Evolutionary conservation across 2,797 vertebrate species (phyloP).

Genomic region (Lemur catta): DNA sequence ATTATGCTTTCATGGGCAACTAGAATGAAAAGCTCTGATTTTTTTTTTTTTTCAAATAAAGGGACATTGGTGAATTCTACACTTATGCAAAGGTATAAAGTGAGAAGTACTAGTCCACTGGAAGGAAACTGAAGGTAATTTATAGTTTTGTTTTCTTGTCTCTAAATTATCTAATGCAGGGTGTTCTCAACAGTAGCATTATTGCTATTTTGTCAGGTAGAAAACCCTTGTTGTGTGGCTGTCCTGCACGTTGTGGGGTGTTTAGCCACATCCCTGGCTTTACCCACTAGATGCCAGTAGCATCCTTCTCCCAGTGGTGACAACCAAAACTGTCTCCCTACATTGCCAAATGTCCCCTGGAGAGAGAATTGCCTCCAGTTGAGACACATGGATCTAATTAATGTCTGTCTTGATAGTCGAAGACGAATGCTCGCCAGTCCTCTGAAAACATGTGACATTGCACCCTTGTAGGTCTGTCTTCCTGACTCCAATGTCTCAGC

Average conservation of each 20-base stretch:
- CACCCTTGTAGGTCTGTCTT: neutral
- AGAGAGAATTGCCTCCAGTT: no score
- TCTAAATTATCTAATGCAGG: neutral
- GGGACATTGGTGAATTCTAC: no score
- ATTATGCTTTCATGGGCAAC: no score
- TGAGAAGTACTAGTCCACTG: neutral
- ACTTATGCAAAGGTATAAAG: neutral
- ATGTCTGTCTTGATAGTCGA: no score
- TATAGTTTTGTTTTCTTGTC: neutral
- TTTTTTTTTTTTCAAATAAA: no score
- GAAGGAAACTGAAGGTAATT: neutral
- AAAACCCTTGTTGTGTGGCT: fast-evolving
- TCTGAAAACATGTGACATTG: neutral
- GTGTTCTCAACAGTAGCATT: neutral
- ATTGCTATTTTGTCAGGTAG: fast-evolving
- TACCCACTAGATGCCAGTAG: neutral
- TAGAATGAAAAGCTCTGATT: neutral
- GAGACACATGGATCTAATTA: neutral
- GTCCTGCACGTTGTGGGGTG: fast-evolving
- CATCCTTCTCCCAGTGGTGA: neutral
- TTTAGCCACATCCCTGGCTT: neutral
- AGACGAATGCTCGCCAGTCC: neutral
- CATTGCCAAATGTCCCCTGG: neutral
- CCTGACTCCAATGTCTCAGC: fast-evolving
- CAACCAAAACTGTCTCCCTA: neutral